These are phyloP conservation scores for Chironomus tepperi DNA, from an alignment of 1,140 invertebrate genomes.

Conservation along the genomic window DNA sequence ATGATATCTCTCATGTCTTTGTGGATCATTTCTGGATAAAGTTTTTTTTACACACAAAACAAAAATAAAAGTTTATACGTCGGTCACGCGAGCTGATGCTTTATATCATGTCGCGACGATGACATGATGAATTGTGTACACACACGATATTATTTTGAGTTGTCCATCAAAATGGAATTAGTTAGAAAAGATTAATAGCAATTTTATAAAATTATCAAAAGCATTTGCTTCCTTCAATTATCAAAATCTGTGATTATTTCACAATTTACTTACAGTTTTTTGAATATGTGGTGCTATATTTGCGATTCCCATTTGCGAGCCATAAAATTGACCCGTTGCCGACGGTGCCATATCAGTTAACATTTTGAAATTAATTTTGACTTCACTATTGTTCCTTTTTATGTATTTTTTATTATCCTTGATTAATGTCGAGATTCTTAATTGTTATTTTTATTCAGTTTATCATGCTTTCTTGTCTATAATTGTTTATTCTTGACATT, in stretches of 20 bases:
- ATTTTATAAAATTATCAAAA: too few relatives aligned
- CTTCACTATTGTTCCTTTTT: conserved; percentile 28
- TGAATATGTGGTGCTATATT: conserved; percentile 40
- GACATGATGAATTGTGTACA: conserved; percentile 25
- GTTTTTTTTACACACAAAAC: too few relatives aligned
- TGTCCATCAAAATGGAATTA: conserved; percentile 9
- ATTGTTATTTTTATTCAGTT: conserved; percentile 24
- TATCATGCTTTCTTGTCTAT: neutral
- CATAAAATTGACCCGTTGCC: conserved; percentile 45
- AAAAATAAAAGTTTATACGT: too few relatives aligned
- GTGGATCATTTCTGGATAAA: conserved; percentile 10
- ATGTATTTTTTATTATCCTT: conserved; percentile 26
- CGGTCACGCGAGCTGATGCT: conserved; percentile 10
- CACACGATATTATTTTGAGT: conserved; percentile 21
- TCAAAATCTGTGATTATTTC: neutral
- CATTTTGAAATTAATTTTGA: conserved; percentile 35
- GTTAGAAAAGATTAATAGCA: neutral
- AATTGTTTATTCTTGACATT: too few relatives aligned
- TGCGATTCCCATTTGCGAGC: conserved; percentile 48
- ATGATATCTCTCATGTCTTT: neutral
- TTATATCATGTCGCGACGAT: conserved; percentile 16
- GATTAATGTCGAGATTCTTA: neutral
- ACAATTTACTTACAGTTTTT: conserved; percentile 38
- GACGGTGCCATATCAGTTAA: conserved; percentile 48
- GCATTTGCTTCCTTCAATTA: too few relatives aligned